These are phyloP conservation scores for Watsonalla cultraria DNA, from an alignment of 2,888 invertebrate species.

Conservation along the genomic window DNA sequence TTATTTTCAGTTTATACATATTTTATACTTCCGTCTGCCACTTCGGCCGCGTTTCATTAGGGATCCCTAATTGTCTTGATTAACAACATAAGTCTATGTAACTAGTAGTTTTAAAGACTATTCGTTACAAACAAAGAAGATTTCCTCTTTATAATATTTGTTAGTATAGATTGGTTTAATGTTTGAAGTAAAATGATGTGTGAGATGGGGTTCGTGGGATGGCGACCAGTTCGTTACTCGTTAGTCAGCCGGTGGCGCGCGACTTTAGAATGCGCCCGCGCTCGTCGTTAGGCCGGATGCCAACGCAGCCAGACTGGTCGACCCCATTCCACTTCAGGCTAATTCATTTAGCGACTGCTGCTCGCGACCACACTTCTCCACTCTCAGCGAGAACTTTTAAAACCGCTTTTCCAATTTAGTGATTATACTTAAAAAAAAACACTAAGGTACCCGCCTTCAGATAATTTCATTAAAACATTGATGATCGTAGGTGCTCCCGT, in stretches of 20 bases:
- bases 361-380: constrained; percentile 28
- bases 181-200: not conserved
- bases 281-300: constrained; percentile 77
- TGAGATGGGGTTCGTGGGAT: not conserved
- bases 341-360: constrained; percentile 70
- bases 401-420: constrained; percentile 6
- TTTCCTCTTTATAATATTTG: not conserved
- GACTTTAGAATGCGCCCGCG: constrained; percentile 59
- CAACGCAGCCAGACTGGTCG: constrained; percentile 75
- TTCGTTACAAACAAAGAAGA: not conserved
- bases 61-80: no score
- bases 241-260: constrained; percentile 16
- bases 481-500: no score
- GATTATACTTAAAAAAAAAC: no score
- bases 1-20: no score
- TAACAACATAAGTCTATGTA: no score
- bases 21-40: no score
- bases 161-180: not conserved
- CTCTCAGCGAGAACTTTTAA: constrained; percentile 27
- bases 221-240: constrained; percentile 3
- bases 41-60: no score
- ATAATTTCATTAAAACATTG: no score
- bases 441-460: no score
- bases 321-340: constrained; percentile 73
- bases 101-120: no score